Percentiles rank a stretch among this genome's conserved stretches.
Evolutionary conservation across 2,797 vertebrate species (phyloP).

Genomic region (Rousettus madagascariensis): DNA sequence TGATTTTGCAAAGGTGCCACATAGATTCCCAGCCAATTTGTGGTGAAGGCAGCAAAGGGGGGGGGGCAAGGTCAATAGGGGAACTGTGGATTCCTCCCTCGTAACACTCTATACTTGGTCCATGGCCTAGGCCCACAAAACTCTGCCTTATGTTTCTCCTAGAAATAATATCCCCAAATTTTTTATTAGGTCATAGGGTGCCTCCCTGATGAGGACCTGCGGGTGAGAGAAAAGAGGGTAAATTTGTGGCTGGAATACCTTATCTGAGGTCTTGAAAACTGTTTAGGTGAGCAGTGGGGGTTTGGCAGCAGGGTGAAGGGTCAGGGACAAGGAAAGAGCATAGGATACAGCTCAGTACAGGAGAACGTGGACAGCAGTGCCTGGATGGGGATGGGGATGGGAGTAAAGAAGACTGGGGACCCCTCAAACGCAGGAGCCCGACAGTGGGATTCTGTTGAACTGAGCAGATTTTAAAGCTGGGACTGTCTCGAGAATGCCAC

Average conservation of each 20-base stretch:
- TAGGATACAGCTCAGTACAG: neutral
- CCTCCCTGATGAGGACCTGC: neutral
- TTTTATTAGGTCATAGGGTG: neutral
- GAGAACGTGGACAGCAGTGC: rapidly evolving
- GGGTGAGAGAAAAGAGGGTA: neutral
- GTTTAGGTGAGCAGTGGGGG: neutral
- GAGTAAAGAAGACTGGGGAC: neutral
- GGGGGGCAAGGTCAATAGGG: neutral
- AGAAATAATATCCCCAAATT: neutral
- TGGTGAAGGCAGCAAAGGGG: neutral
- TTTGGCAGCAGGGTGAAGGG: rapidly evolving
- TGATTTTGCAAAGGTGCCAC: neutral
- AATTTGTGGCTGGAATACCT: neutral
- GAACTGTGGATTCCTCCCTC: neutral
- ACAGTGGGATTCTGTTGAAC: rapidly evolving
- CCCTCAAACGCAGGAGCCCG: rapidly evolving
- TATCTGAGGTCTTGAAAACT: neutral
- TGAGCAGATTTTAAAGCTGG: neutral
- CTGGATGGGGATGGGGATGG: neutral
- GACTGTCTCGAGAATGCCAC: rapidly evolving
- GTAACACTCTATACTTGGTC: neutral
- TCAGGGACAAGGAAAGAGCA: neutral
- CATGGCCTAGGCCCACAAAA: too few relatives aligned
- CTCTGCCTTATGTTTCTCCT: neutral
- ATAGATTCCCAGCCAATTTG: neutral